A percentile compares a stretch with the other conserved stretches of the same genome.
phyloP scores from a whole-genome alignment of 2,797 vertebrate genomes.

The Propithecus deckenii region DNA sequence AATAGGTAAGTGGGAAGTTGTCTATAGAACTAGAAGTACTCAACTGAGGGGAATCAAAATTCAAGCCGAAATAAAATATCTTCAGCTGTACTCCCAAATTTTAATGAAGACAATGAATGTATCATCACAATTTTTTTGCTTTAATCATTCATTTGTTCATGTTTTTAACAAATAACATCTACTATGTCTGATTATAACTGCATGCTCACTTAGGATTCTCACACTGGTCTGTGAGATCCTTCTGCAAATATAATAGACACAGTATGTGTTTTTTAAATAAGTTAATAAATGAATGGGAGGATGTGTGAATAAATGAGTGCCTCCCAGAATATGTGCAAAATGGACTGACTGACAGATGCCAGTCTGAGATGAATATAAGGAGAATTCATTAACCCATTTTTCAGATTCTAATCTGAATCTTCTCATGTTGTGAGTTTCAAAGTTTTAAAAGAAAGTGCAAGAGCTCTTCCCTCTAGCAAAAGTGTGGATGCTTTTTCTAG shows the following conservation, averaged over 20 bases:
- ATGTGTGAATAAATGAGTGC: neutral
- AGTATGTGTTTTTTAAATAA: neutral
- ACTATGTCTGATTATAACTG: neutral
- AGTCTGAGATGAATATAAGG: neutral
- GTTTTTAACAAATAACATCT: neutral
- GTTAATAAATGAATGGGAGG: neutral
- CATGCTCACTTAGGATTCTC: neutral
- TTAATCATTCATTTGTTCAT: neutral
- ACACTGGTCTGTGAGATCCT: neutral
- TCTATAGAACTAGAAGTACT: neutral
- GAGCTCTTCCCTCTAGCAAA: neutral
- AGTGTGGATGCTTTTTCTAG: neutral
- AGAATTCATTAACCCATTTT: neutral
- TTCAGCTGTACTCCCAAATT: neutral
- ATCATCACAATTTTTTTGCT: neutral
- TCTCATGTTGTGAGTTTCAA: neutral
- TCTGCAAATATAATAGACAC: neutral
- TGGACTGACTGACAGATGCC: neutral
- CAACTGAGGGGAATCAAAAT: neutral
- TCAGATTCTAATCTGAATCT: neutral
- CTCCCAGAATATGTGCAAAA: neutral
- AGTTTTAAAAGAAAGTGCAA: neutral
- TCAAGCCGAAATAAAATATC: neutral
- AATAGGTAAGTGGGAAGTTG: neutral
- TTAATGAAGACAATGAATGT: neutral